Conservation (phyloP, 2,113 vertebrate species). For the Pongo abelii region DNA sequence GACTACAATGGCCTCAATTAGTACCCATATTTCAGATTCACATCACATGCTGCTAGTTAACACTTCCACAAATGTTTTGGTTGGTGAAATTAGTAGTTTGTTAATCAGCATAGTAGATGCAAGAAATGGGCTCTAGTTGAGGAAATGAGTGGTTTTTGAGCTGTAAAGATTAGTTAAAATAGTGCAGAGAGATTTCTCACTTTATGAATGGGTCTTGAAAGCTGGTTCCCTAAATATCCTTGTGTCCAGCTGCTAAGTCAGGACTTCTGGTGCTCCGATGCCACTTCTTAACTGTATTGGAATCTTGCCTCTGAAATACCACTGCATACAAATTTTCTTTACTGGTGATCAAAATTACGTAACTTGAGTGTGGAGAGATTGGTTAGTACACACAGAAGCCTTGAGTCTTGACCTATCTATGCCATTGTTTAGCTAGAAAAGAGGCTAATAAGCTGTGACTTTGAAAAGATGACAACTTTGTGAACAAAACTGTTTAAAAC, state of each 20-base stretch:
- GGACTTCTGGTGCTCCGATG: background rate
- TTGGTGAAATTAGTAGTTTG: slow-evolving; percentile 46
- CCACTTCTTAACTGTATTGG: background rate
- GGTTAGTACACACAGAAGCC: background rate
- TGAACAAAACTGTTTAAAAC: background rate
- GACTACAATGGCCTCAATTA: slow-evolving; percentile 11
- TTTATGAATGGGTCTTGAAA: background rate
- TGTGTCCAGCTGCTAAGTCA: background rate
- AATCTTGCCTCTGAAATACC: background rate
- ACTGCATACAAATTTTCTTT: background rate
- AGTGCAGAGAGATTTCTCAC: background rate
- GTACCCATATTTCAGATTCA: slow-evolving; percentile 5
- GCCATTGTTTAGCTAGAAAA: background rate
- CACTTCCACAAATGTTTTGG: slow-evolving; percentile 36
- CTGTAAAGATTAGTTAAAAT: background rate
- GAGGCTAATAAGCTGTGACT: background rate
- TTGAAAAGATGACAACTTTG: background rate
- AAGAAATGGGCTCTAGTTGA: background rate
- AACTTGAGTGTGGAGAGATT: background rate
- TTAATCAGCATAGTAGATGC: slow-evolving; percentile 37
- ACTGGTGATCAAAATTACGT: background rate
- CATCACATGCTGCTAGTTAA: slow-evolving; percentile 61
- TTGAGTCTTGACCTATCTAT: background rate
- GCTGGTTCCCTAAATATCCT: background rate
- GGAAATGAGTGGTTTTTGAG: background rate